Base-by-base conservation (phyloP, 2,797 vertebrate species). In the Eupleurogrammus muticus region DNA sequence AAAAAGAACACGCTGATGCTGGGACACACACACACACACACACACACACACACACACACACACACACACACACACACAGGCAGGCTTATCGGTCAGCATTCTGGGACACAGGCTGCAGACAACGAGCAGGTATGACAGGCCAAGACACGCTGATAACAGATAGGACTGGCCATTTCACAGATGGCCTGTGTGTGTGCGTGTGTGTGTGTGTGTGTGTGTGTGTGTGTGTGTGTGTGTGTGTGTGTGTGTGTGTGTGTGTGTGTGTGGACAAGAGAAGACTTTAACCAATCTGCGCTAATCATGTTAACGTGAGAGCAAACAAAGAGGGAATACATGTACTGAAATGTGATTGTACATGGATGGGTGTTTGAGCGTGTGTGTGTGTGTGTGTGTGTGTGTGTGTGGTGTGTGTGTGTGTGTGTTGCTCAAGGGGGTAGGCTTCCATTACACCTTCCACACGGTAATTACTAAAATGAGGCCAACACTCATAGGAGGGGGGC, bases 71-170 rank as follows among this genome's bases (percentile, higher is more conserved):
- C 53, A 61, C 50, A 60, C 55, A 66, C 57, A 64, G 46, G 21
- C 57, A 3, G 53, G 46, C 73, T 89, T 87, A 89, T 92, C 87
- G 66, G 70, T 76, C 60, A 60, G 67, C 66, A 80, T 85, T 81
- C 66, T 88, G 80, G 73, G 85, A 90, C 86, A 88, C 82, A 35
- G 68, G 60, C 79, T 80, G 73, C 76, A 84, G 87, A 87, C 47
- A 87, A 92, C 87, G 89, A 82, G 78, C 58, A 85, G 83, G 87
- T 87, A 90, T 87, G 87, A 87, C 80, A 65, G 81, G 78, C 67
- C 55, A 63, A 79, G 85, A 86, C 83, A 81, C 71, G 57, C 70
- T 73, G 81, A 85, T 87, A 87, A 83, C 73, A 76, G 87, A 87
- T 65, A 84, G 60, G 69, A 73, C 73, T 49, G 75, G 66, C 71